Conservation (phyloP, 1,140 invertebrate species). For the Aphidius gifuensis region DNA sequence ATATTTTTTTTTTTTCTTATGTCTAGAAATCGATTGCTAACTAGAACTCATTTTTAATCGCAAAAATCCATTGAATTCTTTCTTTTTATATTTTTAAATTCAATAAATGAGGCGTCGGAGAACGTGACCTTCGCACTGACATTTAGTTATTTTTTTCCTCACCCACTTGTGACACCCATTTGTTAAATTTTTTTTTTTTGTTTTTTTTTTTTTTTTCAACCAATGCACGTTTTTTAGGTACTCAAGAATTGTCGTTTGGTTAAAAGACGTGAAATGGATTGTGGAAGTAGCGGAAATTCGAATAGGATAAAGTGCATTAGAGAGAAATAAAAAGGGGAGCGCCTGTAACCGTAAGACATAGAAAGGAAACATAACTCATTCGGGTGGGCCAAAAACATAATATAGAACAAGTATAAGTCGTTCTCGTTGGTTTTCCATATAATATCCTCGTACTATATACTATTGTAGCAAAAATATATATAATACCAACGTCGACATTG, state of each 20-base stretch:
- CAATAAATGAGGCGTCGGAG: slow-evolving; percentile 4
- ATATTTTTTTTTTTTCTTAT: slow-evolving; percentile 27
- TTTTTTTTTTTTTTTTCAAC: slow-evolving; percentile 7
- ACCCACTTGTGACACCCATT: slow-evolving; percentile 12
- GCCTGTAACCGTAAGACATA: slow-evolving; percentile 15
- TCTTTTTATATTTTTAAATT: background rate
- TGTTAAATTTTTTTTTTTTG: slow-evolving; percentile 12
- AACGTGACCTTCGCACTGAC: slow-evolving; percentile 16
- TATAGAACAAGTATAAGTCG: too few relatives aligned
- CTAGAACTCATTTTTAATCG: background rate
- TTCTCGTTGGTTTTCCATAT: too few relatives aligned
- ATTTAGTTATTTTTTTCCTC: slow-evolving; percentile 12
- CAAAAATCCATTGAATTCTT: background rate
- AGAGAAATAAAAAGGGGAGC: slow-evolving; percentile 8
- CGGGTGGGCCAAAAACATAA: background rate
- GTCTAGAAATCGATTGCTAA: slow-evolving; percentile 13
- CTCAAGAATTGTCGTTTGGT: slow-evolving; percentile 5
- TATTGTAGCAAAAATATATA: too few relatives aligned
- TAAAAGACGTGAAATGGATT: slow-evolving; percentile 15
- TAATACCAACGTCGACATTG: too few relatives aligned
- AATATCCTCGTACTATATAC: too few relatives aligned
- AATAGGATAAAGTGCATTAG: slow-evolving; percentile 17
- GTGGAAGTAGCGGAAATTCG: slow-evolving; percentile 8
- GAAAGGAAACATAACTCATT: slow-evolving; percentile 30
- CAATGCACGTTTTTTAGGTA: background rate